phyloP scores from a whole-genome alignment of 2,797 vertebrate species.

The Emys orbicularis region DNA sequence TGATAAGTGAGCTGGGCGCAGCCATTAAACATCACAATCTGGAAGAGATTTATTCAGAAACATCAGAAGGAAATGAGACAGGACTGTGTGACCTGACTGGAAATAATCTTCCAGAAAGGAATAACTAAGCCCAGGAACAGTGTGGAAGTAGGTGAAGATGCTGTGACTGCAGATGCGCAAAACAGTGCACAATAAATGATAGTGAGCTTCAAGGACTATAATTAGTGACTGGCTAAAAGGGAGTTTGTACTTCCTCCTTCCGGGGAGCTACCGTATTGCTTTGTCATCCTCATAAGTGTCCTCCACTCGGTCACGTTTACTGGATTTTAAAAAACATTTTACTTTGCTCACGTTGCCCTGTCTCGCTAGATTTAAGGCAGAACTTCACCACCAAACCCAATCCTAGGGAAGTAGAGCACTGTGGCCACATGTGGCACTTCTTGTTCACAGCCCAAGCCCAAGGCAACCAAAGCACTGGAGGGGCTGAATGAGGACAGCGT shows the following conservation, averaged over 20 bases:
- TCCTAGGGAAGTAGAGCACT: neutral
- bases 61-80: slow-evolving; percentile 45
- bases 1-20: slow-evolving; percentile 40
- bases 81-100: slow-evolving; percentile 59
- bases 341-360: neutral
- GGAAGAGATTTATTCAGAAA: slow-evolving; percentile 62
- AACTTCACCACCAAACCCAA: neutral
- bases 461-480: neutral
- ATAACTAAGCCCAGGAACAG: neutral
- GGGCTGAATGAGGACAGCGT: neutral
- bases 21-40: slow-evolving; percentile 25
- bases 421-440: neutral
- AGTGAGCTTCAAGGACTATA: neutral
- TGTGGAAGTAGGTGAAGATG: slow-evolving; percentile 21
- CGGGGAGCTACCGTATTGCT: neutral
- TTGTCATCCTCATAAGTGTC: neutral
- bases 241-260: neutral
- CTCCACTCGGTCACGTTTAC: neutral
- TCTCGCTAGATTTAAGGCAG: neutral
- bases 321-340: neutral
- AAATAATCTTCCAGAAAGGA: slow-evolving; percentile 48
- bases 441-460: neutral
- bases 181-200: neutral
- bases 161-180: neutral
- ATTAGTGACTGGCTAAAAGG: neutral